A percentile compares a stretch with the other conserved stretches of the same genome.
Evolutionary conservation across 2,113 vertebrate species (phyloP).

Genomic region (Hepsetus odoe): DNA sequence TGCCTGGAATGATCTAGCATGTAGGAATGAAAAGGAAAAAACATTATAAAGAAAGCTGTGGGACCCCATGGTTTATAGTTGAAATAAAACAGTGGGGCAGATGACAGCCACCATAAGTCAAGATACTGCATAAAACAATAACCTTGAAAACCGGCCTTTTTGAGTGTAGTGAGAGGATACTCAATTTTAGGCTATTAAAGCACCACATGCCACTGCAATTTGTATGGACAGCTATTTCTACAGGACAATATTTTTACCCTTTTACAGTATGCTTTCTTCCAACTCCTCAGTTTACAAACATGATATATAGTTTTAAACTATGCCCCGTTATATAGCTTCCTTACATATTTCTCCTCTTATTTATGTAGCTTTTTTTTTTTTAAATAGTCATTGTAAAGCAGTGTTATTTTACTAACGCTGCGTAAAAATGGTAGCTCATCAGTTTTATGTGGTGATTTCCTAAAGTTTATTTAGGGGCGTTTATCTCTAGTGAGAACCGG

Average conservation of each 20-base stretch:
- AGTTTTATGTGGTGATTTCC: not conserved
- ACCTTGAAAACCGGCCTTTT: not conserved
- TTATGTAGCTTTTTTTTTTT: not conserved
- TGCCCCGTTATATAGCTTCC: not conserved
- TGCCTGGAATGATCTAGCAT: constrained; percentile 92
- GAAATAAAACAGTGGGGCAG: not conserved
- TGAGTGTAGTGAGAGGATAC: not conserved
- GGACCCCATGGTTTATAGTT: not conserved
- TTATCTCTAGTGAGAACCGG: not conserved
- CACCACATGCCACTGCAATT: not conserved
- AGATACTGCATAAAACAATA: not conserved
- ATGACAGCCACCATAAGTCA: not conserved
- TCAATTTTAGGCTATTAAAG: not conserved
- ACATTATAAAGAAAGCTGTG: not conserved
- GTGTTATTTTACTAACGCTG: not conserved
- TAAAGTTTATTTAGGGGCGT: not conserved
- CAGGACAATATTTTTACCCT: not conserved
- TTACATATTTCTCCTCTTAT: not conserved
- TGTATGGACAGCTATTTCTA: not conserved
- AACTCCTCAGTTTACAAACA: not conserved
- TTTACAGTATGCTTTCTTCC: not conserved
- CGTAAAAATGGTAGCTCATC: not conserved
- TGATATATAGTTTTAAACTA: not conserved
- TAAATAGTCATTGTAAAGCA: not conserved
- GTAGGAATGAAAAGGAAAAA: not conserved